Conservation (phyloP, 2,797 vertebrate species). For the Glossophaga mutica region DNA sequence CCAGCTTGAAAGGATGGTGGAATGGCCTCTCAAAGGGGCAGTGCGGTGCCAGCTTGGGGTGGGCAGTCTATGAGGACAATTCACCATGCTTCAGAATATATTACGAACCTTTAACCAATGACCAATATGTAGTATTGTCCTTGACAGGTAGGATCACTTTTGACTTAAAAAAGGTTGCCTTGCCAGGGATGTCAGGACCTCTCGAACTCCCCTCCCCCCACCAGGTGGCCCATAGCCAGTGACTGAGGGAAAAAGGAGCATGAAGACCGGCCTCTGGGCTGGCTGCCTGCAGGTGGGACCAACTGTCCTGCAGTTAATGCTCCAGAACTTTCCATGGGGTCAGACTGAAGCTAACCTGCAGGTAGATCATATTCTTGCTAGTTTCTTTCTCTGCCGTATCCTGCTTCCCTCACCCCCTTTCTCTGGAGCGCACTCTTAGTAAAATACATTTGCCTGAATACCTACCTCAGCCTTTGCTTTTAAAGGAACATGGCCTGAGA, state of each 20-base stretch:
- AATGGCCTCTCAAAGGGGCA: neutral
- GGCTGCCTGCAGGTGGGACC: neutral
- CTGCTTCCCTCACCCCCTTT: neutral
- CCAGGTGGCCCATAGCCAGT: neutral
- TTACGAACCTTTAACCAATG: neutral
- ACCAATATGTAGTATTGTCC: neutral
- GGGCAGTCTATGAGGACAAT: neutral
- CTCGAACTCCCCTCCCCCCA: neutral
- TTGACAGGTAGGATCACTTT: neutral
- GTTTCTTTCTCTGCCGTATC: neutral
- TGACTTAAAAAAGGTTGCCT: neutral
- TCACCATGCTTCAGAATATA: too few species aligned
- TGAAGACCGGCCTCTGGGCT: neutral
- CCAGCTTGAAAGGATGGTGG: neutral
- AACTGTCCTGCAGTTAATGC: neutral
- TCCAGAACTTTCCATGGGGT: neutral
- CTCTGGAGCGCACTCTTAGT: neutral
- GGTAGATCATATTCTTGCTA: neutral
- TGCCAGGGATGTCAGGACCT: neutral
- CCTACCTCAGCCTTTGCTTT: neutral
- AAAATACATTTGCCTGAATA: neutral
- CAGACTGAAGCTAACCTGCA: neutral
- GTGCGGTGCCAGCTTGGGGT: neutral
- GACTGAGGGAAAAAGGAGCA: neutral
- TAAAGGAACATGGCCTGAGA: neutral